A percentile compares a stretch with the other conserved stretches of the same genome.
Conservation (phyloP, 2,113 vertebrate genomes). For the Hypocryptadius cinnamomeus region DNA sequence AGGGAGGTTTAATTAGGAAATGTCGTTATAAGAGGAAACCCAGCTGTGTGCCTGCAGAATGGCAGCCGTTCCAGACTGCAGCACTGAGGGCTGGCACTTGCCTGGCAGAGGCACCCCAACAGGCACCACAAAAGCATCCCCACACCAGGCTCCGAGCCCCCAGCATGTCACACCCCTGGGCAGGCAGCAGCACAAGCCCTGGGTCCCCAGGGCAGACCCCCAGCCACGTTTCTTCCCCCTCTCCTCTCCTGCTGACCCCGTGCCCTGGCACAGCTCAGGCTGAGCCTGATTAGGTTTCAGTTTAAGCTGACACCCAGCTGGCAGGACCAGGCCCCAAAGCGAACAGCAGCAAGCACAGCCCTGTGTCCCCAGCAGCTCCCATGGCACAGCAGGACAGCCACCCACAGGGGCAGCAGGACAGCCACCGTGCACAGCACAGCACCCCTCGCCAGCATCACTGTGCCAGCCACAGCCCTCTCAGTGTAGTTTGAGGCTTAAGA, state of each 20-base stretch:
- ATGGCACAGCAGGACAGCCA: background rate
- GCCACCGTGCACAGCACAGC: accelerated
- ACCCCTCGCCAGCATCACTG: background rate
- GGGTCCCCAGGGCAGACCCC: background rate
- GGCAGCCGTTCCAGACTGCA: background rate
- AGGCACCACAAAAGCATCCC: background rate
- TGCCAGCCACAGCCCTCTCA: background rate
- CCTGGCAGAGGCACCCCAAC: background rate
- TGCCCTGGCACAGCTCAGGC: background rate
- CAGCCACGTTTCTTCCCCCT: background rate
- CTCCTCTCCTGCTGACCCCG: background rate
- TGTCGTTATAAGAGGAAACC: background rate
- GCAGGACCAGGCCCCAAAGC: background rate
- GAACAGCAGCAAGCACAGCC: background rate
- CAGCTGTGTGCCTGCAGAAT: background rate
- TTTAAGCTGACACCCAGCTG: background rate
- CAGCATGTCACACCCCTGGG: accelerated
- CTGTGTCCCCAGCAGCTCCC: background rate
- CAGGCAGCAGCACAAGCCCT: background rate
- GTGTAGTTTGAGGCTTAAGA: background rate
- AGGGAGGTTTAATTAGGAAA: background rate
- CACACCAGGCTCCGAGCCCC: background rate
- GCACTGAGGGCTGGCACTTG: background rate
- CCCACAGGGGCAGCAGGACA: background rate
- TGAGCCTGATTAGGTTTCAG: constrained; percentile 13